A percentile compares a stretch with the other conserved stretches of the same genome.
Conservation (phyloP, 2,113 vertebrate genomes). For the Etheostoma spectabile region DNA sequence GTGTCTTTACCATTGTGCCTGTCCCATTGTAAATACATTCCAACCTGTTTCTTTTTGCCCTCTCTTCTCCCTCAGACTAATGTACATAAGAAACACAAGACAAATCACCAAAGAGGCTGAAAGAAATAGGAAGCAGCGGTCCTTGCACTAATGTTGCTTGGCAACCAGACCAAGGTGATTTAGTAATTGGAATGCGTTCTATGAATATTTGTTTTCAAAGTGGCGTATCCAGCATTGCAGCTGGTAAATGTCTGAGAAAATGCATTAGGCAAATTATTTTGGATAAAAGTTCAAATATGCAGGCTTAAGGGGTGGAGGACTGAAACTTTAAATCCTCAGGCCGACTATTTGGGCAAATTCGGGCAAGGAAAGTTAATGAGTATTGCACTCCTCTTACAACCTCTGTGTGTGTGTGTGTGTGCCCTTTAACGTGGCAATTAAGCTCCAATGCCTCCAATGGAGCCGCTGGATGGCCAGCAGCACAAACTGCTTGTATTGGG, state of each 20-base stretch:
- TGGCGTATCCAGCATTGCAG: conserved; percentile 8
- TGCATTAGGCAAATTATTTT: neutral
- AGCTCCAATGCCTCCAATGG: conserved; percentile 13
- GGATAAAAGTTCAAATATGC: neutral
- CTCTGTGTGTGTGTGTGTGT: conserved; percentile 19
- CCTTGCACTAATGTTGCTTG: conserved; percentile 74
- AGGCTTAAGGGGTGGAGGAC: neutral
- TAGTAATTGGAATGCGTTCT: conserved; percentile 66
- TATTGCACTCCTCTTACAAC: conserved; percentile 7
- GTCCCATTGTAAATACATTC: conserved; percentile 34
- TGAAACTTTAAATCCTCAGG: conserved; percentile 25
- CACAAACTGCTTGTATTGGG: neutral
- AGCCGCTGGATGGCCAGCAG: neutral
- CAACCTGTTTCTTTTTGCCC: neutral
- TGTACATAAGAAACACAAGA: conserved; percentile 73
- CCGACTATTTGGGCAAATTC: conserved; percentile 7
- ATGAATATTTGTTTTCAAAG: conserved; percentile 59
- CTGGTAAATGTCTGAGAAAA: conserved; percentile 14
- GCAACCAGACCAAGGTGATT: conserved; percentile 75
- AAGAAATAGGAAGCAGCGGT: conserved; percentile 67
- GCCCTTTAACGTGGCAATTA: conserved; percentile 47
- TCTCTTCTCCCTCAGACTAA: conserved; percentile 52
- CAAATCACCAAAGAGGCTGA: conserved; percentile 62
- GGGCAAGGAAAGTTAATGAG: conserved; percentile 18
- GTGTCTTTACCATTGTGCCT: conserved; percentile 23